Evolutionary conservation across 2,113 vertebrate species (phyloP).

Genomic region (Toxotes jaculatrix): DNA sequence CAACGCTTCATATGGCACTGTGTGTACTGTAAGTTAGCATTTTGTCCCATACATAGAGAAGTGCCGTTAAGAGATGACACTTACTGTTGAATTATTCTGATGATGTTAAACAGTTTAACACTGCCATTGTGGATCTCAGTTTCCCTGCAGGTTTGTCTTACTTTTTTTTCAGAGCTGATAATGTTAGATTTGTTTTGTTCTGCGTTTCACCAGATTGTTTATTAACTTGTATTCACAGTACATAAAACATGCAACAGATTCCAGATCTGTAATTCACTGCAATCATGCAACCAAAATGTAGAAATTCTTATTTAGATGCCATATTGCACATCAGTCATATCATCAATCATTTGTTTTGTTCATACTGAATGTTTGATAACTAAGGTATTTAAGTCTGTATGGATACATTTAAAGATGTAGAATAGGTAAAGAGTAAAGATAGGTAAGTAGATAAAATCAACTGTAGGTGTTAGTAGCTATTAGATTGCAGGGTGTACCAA

Average conservation of each 20-base stretch:
- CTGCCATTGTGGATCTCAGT: not conserved
- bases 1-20: slow-evolving; percentile 5
- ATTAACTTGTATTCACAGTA: not conserved
- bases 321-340: not conserved
- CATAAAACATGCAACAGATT: not conserved
- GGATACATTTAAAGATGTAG: not conserved
- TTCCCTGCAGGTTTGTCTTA: slow-evolving; percentile 1
- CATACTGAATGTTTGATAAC: not conserved
- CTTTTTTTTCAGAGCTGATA: slow-evolving; percentile 6
- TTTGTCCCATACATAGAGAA: slow-evolving; percentile 13
- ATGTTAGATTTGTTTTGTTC: slow-evolving; percentile 2
- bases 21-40: slow-evolving; percentile 12
- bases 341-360: not conserved
- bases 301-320: not conserved
- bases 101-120: slow-evolving; percentile 8
- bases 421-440: not conserved
- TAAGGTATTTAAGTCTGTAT: not conserved
- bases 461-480: not conserved
- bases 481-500: not conserved
- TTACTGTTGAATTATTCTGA: not conserved
- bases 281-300: not conserved
- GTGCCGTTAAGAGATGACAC: not conserved
- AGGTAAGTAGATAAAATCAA: no score
- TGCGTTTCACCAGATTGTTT: slow-evolving; percentile 7
- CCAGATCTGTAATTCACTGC: not conserved